Evolutionary conservation across 2,888 invertebrate species (phyloP), one percentile per base, ranked within the genome.

Genomic region (Phortica magna): DNA sequence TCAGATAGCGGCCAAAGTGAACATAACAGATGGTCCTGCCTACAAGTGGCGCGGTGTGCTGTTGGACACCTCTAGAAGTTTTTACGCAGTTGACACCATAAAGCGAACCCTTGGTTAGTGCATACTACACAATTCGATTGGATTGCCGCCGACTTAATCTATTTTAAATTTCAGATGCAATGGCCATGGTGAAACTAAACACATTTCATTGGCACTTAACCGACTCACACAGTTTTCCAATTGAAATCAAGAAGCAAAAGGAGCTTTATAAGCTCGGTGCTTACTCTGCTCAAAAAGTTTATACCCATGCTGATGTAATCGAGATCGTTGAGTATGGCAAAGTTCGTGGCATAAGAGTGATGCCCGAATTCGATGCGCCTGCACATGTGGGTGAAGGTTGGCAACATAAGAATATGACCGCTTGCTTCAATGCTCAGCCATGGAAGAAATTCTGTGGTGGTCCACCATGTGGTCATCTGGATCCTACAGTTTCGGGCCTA

Each of bases 131-230:
- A 19, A 12, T 7, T 2, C 10, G 12, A 64, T 6, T 55, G 43
- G 3, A 14, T 10, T 7, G 17, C 43, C 17, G 2, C 17, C 7
- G 43, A n/a, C 12, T 70, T n/a, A 4, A 31, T 31, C 3, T 31
- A 31, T 1, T 4, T 31, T 31, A 4, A 4, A 1, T 79, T 85
- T 1, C 83, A 94, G 97, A 98, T 86, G 98, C 94, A 0, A 98
- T 98, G 98, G 95, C 96, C 0, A 94, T 95, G 89, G 96, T 96
- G 42, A 99, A 98, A 91, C 89, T 98, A 84, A 99, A 98, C 90
- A 96, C 96, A 0, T 96, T 99, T 93, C 98, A 99, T 89, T 98
- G 98, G 98, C 97, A 97, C 87, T 96, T 97, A 74, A 97, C 96
- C 0, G 99, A 99, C 92, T 96, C 96, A 19, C 98, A 98, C 81